Percentiles rank a stretch among this genome's conserved stretches.
These are phyloP conservation scores for Neoascia interrupta DNA, from an alignment of 2,888 invertebrate species.

Conservation along the genomic window DNA sequence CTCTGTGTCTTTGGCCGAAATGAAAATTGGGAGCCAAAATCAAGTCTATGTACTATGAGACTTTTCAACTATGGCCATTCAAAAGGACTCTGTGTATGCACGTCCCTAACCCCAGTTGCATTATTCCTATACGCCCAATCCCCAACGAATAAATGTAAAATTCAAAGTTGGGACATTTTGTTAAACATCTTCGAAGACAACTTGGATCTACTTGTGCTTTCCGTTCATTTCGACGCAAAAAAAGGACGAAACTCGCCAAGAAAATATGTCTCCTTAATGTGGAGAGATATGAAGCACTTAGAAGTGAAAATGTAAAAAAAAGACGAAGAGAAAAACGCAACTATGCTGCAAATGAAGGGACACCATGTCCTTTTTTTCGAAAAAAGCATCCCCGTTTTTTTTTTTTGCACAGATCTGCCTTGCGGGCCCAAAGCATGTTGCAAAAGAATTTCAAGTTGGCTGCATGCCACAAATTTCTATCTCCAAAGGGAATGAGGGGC, in stretches of 20 bases:
- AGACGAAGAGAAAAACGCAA: not conserved
- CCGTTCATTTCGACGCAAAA: constrained; percentile 20
- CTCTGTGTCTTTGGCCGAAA: not conserved
- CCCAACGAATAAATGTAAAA: constrained; percentile 45
- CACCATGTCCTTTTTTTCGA: constrained; percentile 39
- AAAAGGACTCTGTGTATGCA: too few relatives aligned
- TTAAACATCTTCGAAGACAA: constrained; percentile 66
- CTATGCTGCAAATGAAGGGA: constrained; percentile 49
- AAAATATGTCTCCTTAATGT: constrained; percentile 55
- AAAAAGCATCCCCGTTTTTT: constrained; percentile 26
- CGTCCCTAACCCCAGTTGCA: too few relatives aligned
- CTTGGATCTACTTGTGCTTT: constrained; percentile 60
- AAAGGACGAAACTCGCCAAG: constrained; percentile 5
- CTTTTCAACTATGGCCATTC: constrained; percentile 25
- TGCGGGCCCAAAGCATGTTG: not conserved
- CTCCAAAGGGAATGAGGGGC: constrained; percentile 43
- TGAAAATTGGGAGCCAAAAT: not conserved
- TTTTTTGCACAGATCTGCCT: not conserved
- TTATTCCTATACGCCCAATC: constrained; percentile 19
- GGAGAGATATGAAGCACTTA: constrained; percentile 46
- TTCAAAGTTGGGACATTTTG: constrained; percentile 55
- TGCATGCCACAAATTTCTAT: constrained; percentile 63
- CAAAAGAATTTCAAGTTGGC: constrained; percentile 55
- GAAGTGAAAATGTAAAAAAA: not conserved
- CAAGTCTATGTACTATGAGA: constrained; percentile 19